Percentiles rank a stretch among this genome's conserved stretches.
phyloP scores from a whole-genome alignment of 2,113 vertebrate genomes.

The rabbit (Oryctolagus cuniculus) region mOryCun1.1 NC_091438.1:87585001-87585500 shows the following conservation, averaged over 20 bases:
- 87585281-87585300: slow-evolving; percentile 25
- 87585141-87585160: background rate
- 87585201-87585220: background rate
- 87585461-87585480: background rate
- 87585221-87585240: background rate
- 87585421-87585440: no score
- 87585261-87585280: slow-evolving; percentile 4
- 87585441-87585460: background rate
- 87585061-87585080: background rate
- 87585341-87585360: background rate
- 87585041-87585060: slow-evolving; percentile 16
- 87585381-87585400: background rate
- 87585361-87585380: background rate
- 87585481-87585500: background rate
- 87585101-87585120: background rate
- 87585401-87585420: background rate
- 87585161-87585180: background rate
- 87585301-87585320: background rate
- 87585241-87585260: background rate
- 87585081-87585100: slow-evolving; percentile 23
- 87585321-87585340: background rate
- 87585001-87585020: background rate
- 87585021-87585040: background rate
- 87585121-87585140: slow-evolving; percentile 51
- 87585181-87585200: background rate